Percentiles rank a stretch among this genome's conserved stretches.
phyloP scores from a whole-genome alignment of 2,888 invertebrate genomes.

The Tribolium freemani region DNA sequence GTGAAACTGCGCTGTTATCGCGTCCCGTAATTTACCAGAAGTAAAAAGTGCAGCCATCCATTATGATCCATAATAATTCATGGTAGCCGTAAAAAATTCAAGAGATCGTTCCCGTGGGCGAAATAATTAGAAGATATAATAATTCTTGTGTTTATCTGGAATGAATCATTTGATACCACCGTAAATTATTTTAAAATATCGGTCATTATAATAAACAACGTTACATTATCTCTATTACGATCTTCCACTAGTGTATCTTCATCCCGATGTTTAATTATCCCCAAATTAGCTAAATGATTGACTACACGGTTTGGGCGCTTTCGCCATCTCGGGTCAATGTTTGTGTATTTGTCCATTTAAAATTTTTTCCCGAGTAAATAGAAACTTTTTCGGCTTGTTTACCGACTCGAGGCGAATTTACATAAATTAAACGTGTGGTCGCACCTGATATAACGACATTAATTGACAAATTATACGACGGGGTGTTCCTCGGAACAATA shows the following conservation, averaged over 20 bases:
- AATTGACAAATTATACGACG: constrained; percentile 18
- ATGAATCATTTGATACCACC: constrained; percentile 45
- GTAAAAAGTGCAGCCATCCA: constrained; percentile 12
- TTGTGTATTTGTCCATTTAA: too few relatives aligned
- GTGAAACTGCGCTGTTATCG: not conserved
- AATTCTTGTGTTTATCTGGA: constrained; percentile 52
- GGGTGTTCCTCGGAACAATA: constrained; percentile 25
- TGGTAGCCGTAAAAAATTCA: constrained; percentile 36
- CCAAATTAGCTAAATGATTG: not conserved
- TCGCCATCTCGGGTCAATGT: too few relatives aligned
- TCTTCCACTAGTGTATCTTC: constrained; percentile 12
- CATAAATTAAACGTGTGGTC: constrained; percentile 36
- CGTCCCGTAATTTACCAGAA: constrained; percentile 17
- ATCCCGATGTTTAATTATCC: constrained; percentile 14
- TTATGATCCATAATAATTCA: constrained; percentile 35
- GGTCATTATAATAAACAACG: constrained; percentile 29
- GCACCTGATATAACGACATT: constrained; percentile 27
- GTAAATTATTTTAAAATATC: constrained; percentile 36
- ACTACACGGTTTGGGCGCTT: not conserved
- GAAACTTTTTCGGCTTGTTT: constrained; percentile 21
- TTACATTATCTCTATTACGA: constrained; percentile 15
- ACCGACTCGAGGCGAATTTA: constrained; percentile 12
- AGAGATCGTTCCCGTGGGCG: constrained; percentile 48
- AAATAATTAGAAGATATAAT: constrained; percentile 52
- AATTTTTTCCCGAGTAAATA: not conserved